Evolutionary conservation across 2,888 invertebrate species (phyloP).

Genomic region (Beris morrisii): DNA sequence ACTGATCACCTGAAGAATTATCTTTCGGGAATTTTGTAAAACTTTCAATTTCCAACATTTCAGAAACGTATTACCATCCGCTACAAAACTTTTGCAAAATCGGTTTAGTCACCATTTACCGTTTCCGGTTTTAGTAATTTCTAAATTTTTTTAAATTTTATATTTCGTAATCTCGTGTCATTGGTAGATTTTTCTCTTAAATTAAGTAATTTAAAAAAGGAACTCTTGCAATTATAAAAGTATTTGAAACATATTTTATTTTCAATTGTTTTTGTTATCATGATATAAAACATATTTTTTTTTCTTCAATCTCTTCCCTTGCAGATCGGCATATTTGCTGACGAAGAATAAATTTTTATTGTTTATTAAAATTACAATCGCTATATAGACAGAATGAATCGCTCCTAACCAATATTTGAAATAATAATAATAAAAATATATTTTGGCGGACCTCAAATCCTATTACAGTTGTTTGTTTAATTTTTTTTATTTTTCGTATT

Average conservation of each 20-base stretch:
- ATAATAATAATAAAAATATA: conserved; percentile 5
- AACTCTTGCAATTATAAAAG: too few relatives aligned
- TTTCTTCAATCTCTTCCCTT: conserved; percentile 3
- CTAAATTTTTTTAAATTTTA: too few relatives aligned
- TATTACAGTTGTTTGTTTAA: not conserved
- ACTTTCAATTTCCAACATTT: too few relatives aligned
- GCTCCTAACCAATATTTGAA: conserved; percentile 21
- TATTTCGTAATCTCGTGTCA: too few relatives aligned
- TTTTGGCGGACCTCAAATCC: not conserved
- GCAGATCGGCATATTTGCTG: conserved; percentile 25
- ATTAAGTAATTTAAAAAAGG: too few relatives aligned
- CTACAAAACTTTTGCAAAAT: too few relatives aligned
- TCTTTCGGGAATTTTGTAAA: too few relatives aligned
- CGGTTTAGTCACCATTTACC: too few relatives aligned
- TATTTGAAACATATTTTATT: conserved; percentile 1
- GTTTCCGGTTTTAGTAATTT: too few relatives aligned
- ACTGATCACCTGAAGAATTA: too few relatives aligned
- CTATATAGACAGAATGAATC: conserved; percentile 16
- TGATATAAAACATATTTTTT: conserved; percentile 24
- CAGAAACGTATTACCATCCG: too few relatives aligned
- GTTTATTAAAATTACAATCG: conserved; percentile 11
- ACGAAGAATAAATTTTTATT: conserved; percentile 15
- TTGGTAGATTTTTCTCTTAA: too few relatives aligned
- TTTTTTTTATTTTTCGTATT: not conserved
- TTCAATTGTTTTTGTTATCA: conserved; percentile 17